These are phyloP conservation scores for Chouioia cunea DNA, from an alignment of 2,888 invertebrate genomes.

Conservation along the genomic window DNA sequence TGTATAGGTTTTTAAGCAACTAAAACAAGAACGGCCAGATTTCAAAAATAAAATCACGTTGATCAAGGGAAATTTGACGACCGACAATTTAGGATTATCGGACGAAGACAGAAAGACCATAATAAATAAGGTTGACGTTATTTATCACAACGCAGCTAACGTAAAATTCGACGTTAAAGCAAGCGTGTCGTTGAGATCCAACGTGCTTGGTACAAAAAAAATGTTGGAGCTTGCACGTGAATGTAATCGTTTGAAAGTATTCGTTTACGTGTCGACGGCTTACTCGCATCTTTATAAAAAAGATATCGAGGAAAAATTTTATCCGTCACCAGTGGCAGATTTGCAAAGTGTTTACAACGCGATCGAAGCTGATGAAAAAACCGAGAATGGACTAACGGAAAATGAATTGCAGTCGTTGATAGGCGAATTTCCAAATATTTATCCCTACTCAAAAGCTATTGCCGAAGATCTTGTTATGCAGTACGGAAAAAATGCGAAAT, in stretches of 20 bases:
- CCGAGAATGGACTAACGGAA: conserved; percentile 47
- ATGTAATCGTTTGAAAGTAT: conserved; percentile 51
- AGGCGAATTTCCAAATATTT: conserved; percentile 53
- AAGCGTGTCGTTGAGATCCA: conserved; percentile 44
- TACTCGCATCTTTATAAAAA: conserved; percentile 52
- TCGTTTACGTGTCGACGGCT: conserved; percentile 56
- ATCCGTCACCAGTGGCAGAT: conserved; percentile 52
- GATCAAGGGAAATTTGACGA: conserved; percentile 51
- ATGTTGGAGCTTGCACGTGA: conserved; percentile 54
- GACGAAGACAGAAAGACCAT: conserved; percentile 47
- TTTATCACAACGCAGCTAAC: conserved; percentile 55
- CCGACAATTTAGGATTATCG: conserved; percentile 50
- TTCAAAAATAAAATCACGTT: conserved; percentile 48
- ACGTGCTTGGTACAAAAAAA: conserved; percentile 53
- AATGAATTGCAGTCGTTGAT: conserved; percentile 42
- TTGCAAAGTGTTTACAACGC: conserved; percentile 53
- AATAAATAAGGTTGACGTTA: conserved; percentile 51
- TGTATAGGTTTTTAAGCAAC: conserved; percentile 55
- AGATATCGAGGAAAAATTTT: conserved; percentile 55
- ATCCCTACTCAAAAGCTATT: conserved; percentile 54
- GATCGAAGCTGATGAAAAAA: conserved; percentile 49
- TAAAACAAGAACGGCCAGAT: conserved; percentile 49
- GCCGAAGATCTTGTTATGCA: conserved; percentile 55
- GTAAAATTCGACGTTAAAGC: conserved; percentile 49
- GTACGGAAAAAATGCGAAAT: conserved; percentile 45